phyloP scores from a whole-genome alignment of 2,888 invertebrate genomes.

The Diogma glabrata region DNA sequence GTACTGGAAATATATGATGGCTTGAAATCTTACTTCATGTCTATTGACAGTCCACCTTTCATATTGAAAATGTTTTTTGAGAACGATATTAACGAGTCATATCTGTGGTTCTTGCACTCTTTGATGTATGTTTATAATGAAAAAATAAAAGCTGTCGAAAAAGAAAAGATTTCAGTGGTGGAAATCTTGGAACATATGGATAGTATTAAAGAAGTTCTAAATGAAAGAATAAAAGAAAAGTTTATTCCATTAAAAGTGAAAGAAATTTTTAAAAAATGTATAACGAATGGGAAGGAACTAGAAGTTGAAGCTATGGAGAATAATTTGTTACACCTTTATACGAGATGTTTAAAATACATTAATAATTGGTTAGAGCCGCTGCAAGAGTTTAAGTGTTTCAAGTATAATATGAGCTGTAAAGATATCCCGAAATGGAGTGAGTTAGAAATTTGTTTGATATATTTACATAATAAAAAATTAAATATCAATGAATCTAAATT shows the following conservation, averaged over 20 bases:
- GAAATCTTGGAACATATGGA: not conserved
- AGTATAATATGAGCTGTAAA: no score
- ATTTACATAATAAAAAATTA: no score
- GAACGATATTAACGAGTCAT: not conserved
- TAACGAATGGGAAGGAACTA: not conserved
- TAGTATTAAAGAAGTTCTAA: not conserved
- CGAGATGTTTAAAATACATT: no score
- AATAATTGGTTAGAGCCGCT: no score
- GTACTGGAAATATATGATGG: slow-evolving; percentile 2
- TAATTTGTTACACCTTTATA: no score
- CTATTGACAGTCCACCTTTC: not conserved
- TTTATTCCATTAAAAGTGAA: not conserved
- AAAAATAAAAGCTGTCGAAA: no score
- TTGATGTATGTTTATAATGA: slow-evolving; percentile 1
- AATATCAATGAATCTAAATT: no score
- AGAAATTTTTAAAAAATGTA: not conserved
- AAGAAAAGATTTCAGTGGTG: no score
- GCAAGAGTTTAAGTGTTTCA: no score
- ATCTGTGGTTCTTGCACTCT: slow-evolving; percentile 1
- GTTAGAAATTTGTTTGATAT: no score
- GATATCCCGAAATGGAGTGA: no score
- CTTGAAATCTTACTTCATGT: not conserved
- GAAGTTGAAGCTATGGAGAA: no score
- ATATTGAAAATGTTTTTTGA: not conserved
- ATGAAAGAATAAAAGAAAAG: not conserved